Base-by-base conservation (phyloP, 2,888 invertebrate species). In the Icerya purchasi region DNA sequence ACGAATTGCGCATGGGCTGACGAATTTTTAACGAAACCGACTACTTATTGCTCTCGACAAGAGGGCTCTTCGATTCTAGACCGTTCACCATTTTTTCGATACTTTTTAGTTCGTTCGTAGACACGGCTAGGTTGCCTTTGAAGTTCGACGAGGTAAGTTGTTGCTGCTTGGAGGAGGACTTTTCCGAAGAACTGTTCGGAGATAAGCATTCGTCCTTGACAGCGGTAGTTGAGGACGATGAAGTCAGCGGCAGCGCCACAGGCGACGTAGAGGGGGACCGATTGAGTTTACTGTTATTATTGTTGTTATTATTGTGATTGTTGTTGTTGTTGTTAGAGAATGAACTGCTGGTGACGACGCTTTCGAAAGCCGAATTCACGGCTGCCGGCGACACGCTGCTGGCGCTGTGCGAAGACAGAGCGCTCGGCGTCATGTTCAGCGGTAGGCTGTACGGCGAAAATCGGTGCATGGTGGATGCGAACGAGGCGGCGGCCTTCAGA, bases 21-120 rank as follows among this genome's bases (percentile, higher is more conserved):
- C n/a, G n/a, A n/a, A n/a, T n/a, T n/a, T n/a, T n/a, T n/a, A n/a
- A n/a, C n/a, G n/a, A n/a, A n/a, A n/a, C n/a, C n/a, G n/a, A n/a
- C n/a, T n/a, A n/a, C n/a, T n/a, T n/a, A n/a, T n/a, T n/a, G n/a
- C n/a, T n/a, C n/a, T n/a, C n/a, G n/a, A n/a, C n/a, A n/a, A n/a
- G n/a, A n/a, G n/a, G n/a, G 36, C 14, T 36, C n/a, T 50, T 55
- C 65, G 89, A 87, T 72, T 93, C 92, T 64, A 93, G 76, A 19
- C 92, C 93, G 74, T 92, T 93, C 66, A 94, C 91, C 93, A 93
- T 93, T 72, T 92, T 89, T 75, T 94, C 93, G 75, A 94, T 94
- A 72, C 85, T 91, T 74, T 92, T 92, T 66, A 94, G 79, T 74
- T 93, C 92, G 77, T 78, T 64, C 79, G 81, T 58, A 70, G 69